Conservation (phyloP, 2,888 invertebrate genomes). For the Altica lythri region DNA sequence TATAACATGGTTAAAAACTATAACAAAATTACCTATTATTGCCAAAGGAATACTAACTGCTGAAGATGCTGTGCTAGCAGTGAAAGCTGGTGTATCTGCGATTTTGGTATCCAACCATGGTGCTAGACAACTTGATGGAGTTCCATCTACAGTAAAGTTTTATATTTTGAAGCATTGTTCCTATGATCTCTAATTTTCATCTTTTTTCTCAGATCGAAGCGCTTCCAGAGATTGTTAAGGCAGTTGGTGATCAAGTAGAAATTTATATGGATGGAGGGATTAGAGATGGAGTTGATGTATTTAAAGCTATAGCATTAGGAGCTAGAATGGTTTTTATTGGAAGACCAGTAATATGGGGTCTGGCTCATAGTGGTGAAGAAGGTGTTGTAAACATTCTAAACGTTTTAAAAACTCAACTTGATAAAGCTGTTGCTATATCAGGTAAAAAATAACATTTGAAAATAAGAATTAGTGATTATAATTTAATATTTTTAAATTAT, state of each 20-base stretch:
- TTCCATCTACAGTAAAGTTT: constrained; percentile 76
- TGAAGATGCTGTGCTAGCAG: constrained; percentile 81
- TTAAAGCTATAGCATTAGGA: constrained; percentile 89
- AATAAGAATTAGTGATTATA: not conserved
- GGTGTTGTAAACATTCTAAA: constrained; percentile 76
- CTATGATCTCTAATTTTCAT: not conserved
- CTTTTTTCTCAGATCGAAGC: constrained; percentile 71
- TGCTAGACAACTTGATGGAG: constrained; percentile 83
- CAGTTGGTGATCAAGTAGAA: constrained; percentile 72
- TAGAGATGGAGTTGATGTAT: constrained; percentile 81
- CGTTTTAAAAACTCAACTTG: constrained; percentile 76
- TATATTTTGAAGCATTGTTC: not conserved
- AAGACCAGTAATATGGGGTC: constrained; percentile 84
- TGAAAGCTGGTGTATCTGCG: constrained; percentile 62
- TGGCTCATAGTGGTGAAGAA: constrained; percentile 75
- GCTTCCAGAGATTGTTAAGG: constrained; percentile 76
- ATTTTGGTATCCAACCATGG: no score
- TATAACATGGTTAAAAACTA: constrained; percentile 79
- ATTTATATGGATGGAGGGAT: constrained; percentile 88
- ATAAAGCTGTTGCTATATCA: constrained; percentile 74
- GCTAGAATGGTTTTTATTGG: constrained; percentile 90
- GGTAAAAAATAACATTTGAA: constrained; percentile 59
- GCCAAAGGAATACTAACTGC: constrained; percentile 85
- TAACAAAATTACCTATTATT: constrained; percentile 79
- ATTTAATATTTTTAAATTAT: not conserved